These are phyloP conservation scores for Lathamus discolor DNA, from an alignment of 2,113 vertebrate genomes.

Conservation along the genomic window DNA sequence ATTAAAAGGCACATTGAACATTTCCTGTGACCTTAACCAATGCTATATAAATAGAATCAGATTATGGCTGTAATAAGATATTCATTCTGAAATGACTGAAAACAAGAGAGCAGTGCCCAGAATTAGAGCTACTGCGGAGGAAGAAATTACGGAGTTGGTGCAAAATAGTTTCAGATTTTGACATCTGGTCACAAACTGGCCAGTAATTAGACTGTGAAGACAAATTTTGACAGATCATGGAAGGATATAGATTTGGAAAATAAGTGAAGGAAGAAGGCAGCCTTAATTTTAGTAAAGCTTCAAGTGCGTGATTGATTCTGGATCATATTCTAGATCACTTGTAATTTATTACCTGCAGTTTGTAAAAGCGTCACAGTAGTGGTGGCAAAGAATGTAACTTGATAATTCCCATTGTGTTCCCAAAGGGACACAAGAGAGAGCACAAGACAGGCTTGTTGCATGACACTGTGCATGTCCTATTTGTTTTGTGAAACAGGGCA, in stretches of 20 bases:
- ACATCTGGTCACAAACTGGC: background rate
- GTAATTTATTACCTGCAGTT: background rate
- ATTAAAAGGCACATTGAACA: background rate
- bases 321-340: background rate
- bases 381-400: background rate
- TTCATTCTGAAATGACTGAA: background rate
- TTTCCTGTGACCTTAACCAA: background rate
- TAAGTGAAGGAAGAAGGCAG: background rate
- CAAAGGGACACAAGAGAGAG: background rate
- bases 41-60: background rate
- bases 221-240: background rate
- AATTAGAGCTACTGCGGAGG: background rate
- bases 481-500: background rate
- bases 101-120: background rate
- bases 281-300: background rate
- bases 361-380: background rate
- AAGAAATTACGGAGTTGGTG: background rate
- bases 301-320: background rate
- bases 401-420: background rate
- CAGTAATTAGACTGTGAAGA: background rate
- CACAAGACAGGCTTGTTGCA: background rate
- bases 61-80: background rate
- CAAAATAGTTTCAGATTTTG: background rate
- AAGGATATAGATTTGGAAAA: background rate
- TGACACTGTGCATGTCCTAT: rapidly evolving